Base-by-base conservation (phyloP, 1,140 invertebrate genomes). In the Heliconius hermathena region DNA sequence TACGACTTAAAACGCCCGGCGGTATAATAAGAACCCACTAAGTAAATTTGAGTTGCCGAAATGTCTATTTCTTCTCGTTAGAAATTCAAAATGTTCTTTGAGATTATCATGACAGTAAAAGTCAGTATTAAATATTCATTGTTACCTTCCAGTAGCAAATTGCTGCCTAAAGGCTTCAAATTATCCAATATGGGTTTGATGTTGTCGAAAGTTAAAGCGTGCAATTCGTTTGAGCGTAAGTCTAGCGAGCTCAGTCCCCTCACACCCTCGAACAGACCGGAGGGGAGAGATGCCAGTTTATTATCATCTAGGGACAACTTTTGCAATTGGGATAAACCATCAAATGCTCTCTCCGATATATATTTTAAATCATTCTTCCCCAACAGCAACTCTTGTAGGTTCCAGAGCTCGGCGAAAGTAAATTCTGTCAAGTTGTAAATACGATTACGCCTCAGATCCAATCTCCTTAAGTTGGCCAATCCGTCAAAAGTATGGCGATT, bases 131-230 rank as follows among this genome's bases (percentile, higher is more conserved):
- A 90, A 88, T 88, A 92, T 89, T 91, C 84, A 89, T 90, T 84
- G 96, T 97, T 93, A 98, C 97, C 97, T 95, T 96, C 96, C 71
- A 98, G 89, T 85, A 96, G 96, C 87, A 98, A 96, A 94, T 96
- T 96, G 87, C 97, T 97, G 81, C 95, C 95, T 73, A 89, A 94
- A 84, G 97, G 96, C 90, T 97, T 97, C 87, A 97, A 95, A 92
- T 97, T 97, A 84, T 88, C 87, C 79, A 88, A 82, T 82, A 88
- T 88, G 71, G 87, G 87, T 72, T 87, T 88, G 76, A 88, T 88
- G 76, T 88, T 88, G 84, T 97, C 96, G 87, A 96, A 96, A 81
- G 96, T 97, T 86, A 98, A 95, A n/a, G 96, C 97, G 84, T 96
- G 95, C 79, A 98, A 95, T 76, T 95, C 90, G 88, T 98, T 98